Evolutionary conservation across 2,113 vertebrate species (phyloP), one percentile per base, ranked within the genome.

Genomic region (Axis porcinus): DNA sequence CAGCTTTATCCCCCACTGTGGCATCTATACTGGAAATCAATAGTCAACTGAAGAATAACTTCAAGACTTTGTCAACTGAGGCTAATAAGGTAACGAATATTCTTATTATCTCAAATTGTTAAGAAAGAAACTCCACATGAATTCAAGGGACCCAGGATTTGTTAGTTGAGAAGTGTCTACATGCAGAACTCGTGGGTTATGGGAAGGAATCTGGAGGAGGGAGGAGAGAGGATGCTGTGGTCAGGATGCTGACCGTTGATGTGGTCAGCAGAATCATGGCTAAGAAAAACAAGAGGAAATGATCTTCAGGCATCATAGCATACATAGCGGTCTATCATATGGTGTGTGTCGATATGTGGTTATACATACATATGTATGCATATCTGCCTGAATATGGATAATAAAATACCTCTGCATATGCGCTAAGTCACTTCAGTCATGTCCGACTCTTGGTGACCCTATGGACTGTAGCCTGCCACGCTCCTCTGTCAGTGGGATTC

Each of bases 1-100:
- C 64, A 17, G 98, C 97, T 88, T 98, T 99, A 36, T 98, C 99
- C 74, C 98, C 99, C 17, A 85, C 99, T 15, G 78, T 99, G 55
- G 92, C 98, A 0, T 98, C 99, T 33, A 94, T 99, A 57, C 96
- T 98, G 96, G 98, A 99, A 28, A 97, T 99, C 94, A 99, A 98
- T 47, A 96, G 93, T 89, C 98, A 98, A 19, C 98, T 99, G 94
- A 99, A 98, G 79, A 97, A 85, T 92, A 99, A 99, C 0, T 67
- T 99, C 94, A 99, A 99, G 96, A 99, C 97, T 60, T 99, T 99
- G 54, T 98, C 97, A 55, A 96, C 52, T 54, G 92, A 99, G 90
- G 98, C 98, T 6, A 97, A 99, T 62, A 98, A 99, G 98, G 99
- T 99, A 94, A 98, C 25, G 36, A 92, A n/a, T 36, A 8, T 90